Evolutionary conservation across 2,113 vertebrate genomes (phyloP).

Genomic region (Sorex fumeus): DNA sequence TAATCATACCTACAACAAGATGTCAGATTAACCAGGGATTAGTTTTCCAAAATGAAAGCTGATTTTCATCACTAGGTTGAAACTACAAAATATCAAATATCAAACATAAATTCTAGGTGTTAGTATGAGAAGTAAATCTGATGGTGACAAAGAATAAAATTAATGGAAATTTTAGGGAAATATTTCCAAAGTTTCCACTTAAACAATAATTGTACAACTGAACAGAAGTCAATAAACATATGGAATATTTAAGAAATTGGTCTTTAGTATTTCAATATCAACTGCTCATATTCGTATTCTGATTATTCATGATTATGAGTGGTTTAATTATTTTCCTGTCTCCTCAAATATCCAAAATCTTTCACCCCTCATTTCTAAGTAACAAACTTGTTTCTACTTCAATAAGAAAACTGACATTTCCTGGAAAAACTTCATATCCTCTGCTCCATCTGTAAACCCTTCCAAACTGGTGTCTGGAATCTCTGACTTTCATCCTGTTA

Average conservation of each 20-base stretch:
- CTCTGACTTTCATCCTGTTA: neutral
- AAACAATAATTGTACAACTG: neutral
- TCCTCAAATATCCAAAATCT: neutral
- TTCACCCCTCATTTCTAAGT: neutral
- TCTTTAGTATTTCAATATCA: neutral
- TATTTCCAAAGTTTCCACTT: conserved; percentile 44
- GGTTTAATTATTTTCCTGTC: neutral
- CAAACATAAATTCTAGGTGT: neutral
- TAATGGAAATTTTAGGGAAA: conserved; percentile 35
- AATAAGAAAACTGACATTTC: neutral
- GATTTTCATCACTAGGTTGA: neutral
- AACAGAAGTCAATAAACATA: conserved; percentile 13
- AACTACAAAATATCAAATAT: neutral
- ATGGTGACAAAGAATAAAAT: neutral
- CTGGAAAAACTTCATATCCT: neutral
- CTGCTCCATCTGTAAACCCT: neutral
- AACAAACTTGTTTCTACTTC: neutral
- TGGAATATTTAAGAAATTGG: neutral
- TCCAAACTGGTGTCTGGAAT: neutral
- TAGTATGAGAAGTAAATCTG: neutral
- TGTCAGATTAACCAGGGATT: neutral
- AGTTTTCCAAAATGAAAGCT: conserved; percentile 35
- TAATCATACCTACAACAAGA: conserved; percentile 72
- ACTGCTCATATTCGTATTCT: neutral
- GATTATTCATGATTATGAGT: neutral